Evolutionary conservation across 1,140 invertebrate species (phyloP).

Genomic region (Aphelinus atriplicis): DNA sequence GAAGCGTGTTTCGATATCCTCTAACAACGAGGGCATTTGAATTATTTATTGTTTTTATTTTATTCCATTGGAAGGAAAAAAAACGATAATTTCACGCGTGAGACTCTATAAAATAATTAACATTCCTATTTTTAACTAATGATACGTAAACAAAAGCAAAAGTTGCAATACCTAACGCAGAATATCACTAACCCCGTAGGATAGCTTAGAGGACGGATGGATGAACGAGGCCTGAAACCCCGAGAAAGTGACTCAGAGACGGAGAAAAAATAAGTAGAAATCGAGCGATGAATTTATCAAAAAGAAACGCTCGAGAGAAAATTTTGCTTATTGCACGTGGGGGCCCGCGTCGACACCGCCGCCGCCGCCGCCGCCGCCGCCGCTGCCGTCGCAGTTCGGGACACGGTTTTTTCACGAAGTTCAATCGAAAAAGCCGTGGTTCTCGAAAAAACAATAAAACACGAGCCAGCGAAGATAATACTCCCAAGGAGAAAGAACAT

Average conservation of each 20-base stretch:
- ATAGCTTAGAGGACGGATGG: slow-evolving; percentile 61
- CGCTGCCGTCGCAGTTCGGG: slow-evolving; percentile 8
- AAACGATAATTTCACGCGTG: slow-evolving; percentile 28
- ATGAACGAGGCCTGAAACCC: slow-evolving; percentile 49
- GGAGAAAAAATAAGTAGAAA: slow-evolving; percentile 36
- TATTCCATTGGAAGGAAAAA: slow-evolving; percentile 25
- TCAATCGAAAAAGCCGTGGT: slow-evolving; percentile 28
- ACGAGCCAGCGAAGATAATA: slow-evolving; percentile 37
- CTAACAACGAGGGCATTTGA: slow-evolving; percentile 11
- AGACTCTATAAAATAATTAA: too few relatives aligned
- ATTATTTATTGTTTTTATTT: slow-evolving; percentile 35
- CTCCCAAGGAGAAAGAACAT: slow-evolving; percentile 26
- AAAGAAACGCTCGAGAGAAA: slow-evolving; percentile 11
- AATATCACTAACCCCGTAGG: slow-evolving; percentile 59
- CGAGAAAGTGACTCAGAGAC: slow-evolving; percentile 36
- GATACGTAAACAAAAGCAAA: slow-evolving; percentile 11
- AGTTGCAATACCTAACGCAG: slow-evolving; percentile 42
- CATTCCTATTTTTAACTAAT: neutral
- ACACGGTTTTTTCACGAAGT: slow-evolving; percentile 27
- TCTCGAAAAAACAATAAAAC: slow-evolving; percentile 23
- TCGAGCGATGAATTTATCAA: slow-evolving; percentile 33
- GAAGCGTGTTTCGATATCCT: slow-evolving; percentile 10
- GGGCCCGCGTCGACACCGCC: slow-evolving; percentile 44
- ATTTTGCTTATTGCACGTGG: slow-evolving; percentile 45
- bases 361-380: slow-evolving; percentile 39